phyloP scores from a whole-genome alignment of 2,888 invertebrate species.

The Hanleya hanleyi region DNA sequence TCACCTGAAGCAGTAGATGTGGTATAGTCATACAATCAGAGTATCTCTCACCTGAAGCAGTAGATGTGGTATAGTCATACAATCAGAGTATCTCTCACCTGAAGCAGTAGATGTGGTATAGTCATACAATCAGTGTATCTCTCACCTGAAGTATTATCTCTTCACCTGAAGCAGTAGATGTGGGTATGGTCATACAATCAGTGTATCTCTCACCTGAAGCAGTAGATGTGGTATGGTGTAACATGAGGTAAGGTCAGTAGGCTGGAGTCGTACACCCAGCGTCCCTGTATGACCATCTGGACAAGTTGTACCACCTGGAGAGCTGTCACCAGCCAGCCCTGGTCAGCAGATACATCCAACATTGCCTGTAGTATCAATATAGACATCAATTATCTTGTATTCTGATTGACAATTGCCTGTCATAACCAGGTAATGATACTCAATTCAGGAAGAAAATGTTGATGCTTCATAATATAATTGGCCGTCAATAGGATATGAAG shows the following conservation, averaged over 20 bases:
- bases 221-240: conserved; percentile 76
- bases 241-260: conserved; percentile 86
- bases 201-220: conserved; percentile 64
- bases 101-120: conserved; percentile 72
- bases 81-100: conserved; percentile 56
- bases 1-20: conserved; percentile 66
- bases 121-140: no score
- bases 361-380: conserved; percentile 84
- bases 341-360: conserved; percentile 93
- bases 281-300: conserved; percentile 93
- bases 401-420: no score
- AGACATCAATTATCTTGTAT: no score
- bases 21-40: conserved; percentile 84
- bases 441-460: no score
- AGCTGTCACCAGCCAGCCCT: conserved; percentile 90
- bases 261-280: conserved; percentile 81
- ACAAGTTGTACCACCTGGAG: conserved; percentile 82
- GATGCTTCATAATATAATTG: no score
- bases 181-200: no score
- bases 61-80: conserved; percentile 74
- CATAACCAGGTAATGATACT: no score
- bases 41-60: conserved; percentile 67
- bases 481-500: no score
- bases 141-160: conserved; percentile 61
- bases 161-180: conserved; percentile 74